Evolutionary conservation across 1,140 invertebrate species (phyloP).

Genomic region (Leptoteleia sp.): DNA sequence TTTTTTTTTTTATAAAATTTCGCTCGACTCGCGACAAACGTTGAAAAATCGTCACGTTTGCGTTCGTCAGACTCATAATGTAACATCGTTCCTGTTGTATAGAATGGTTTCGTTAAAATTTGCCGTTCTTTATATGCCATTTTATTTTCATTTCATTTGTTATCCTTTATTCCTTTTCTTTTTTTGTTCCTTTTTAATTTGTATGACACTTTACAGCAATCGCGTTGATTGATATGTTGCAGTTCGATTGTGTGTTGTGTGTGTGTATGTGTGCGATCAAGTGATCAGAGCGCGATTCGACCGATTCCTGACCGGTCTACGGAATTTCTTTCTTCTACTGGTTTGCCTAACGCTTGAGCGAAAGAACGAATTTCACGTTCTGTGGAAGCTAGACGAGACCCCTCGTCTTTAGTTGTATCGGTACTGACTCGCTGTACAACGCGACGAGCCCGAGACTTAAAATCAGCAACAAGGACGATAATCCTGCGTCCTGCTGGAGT

Average conservation of each 20-base stretch:
- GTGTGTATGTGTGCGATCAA: too few relatives aligned
- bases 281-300: too few relatives aligned
- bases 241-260: too few relatives aligned
- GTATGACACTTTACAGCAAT: too few relatives aligned
- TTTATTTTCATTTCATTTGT: too few relatives aligned
- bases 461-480: slow-evolving; percentile 57
- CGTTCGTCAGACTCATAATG: slow-evolving; percentile 27
- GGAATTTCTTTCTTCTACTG: too few relatives aligned
- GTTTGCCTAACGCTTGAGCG: slow-evolving; percentile 67
- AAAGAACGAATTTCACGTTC: slow-evolving; percentile 61
- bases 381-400: slow-evolving; percentile 70
- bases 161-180: too few relatives aligned
- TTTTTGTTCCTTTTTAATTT: too few relatives aligned
- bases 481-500: slow-evolving; percentile 28
- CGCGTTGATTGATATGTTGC: too few relatives aligned
- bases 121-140: too few relatives aligned
- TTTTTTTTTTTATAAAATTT: slow-evolving; percentile 25
- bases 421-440: slow-evolving; percentile 48
- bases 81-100: slow-evolving; percentile 26
- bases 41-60: slow-evolving; percentile 25
- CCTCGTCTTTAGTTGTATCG: slow-evolving; percentile 61
- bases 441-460: slow-evolving; percentile 53
- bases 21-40: slow-evolving; percentile 23
- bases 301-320: too few relatives aligned
- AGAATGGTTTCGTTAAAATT: slow-evolving; percentile 34